Conservation (phyloP, 1,140 invertebrate species). For the Grapholita molesta region DNA sequence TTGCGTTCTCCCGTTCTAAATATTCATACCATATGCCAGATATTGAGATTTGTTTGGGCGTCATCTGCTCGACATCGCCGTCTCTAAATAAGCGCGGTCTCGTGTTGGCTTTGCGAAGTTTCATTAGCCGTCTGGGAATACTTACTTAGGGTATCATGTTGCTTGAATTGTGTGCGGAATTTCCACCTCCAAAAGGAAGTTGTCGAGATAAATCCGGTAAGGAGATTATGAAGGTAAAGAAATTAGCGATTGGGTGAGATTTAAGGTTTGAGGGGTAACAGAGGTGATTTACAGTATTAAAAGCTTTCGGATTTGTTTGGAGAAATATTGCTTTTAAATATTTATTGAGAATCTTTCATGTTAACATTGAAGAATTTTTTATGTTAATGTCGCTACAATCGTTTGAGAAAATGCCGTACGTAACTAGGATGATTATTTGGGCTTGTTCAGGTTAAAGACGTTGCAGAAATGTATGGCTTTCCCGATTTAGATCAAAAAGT, state of each 20-base stretch:
- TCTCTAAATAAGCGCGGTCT: slow-evolving; percentile 66
- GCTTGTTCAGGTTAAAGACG: not conserved
- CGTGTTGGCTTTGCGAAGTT: slow-evolving; percentile 65
- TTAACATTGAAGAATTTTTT: no score
- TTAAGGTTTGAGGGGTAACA: slow-evolving; percentile 14
- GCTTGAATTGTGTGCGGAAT: slow-evolving; percentile 57
- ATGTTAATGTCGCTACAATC: not conserved
- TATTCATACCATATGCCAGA: slow-evolving; percentile 75
- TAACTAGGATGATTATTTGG: not conserved
- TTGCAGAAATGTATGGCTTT: not conserved
- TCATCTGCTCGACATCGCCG: slow-evolving; percentile 69
- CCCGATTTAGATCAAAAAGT: not conserved
- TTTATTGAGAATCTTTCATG: slow-evolving; percentile 4
- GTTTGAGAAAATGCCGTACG: not conserved
- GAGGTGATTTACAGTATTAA: slow-evolving; percentile 14
- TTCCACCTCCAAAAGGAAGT: slow-evolving; percentile 37
- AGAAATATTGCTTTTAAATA: slow-evolving; percentile 10
- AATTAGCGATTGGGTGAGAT: slow-evolving; percentile 24
- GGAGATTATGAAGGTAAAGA: slow-evolving; percentile 29
- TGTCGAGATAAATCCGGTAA: slow-evolving; percentile 27
- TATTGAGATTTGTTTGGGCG: slow-evolving; percentile 75
- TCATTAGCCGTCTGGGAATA: slow-evolving; percentile 68
- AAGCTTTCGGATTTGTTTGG: slow-evolving; percentile 7
- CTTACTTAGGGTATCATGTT: slow-evolving; percentile 64
- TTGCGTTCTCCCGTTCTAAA: slow-evolving; percentile 67